Evolutionary conservation across 2,888 invertebrate genomes (phyloP), one percentile per base, ranked within the genome.

Genomic region (Physocephala rufipes): DNA sequence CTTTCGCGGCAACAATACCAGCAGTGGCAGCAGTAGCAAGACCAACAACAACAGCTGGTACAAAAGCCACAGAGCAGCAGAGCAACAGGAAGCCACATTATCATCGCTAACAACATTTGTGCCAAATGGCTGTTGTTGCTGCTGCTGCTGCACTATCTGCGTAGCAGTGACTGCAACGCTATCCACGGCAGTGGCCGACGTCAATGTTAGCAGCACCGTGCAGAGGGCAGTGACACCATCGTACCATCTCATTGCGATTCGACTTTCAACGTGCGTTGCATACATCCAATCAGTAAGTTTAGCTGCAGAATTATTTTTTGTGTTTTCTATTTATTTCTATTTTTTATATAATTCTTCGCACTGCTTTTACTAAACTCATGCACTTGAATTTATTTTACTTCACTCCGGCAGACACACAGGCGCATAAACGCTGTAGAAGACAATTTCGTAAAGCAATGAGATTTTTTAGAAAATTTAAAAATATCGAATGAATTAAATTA

Each of bases 161-260:
- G 36, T 36, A 9, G 9, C 36, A 7, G 36, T 9, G 36, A 36
- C 36, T 36, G 36, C 36, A 9, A 36, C 36, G 9, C 4, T 36
- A 9, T 4, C 36, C 36, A 9, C 36, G 36, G 36, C 58, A n/a
- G n/a, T 24, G 15, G 67, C 36, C 61, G 21, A 24, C 67, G 62
- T 53, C 67, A 24, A 12, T 70, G 67, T n/a, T 67, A 43, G 65
- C 70, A 26, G 61, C 58, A 16, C 15, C 71, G 59, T 62, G 66
- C 19, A 15, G 67, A 58, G 71, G 71, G 70, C 67, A 51, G 70
- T 74, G 71, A 71, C 74, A 70, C 21, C 68, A 26, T 5, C n/a
- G 36, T 45, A 24, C 21, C 7, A 49, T 24, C 19, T 13, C 26
- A 24, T 15, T 55, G 36, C 16, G n/a, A n/a, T 45, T 16, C 45